Evolutionary conservation across 2,797 vertebrate species (phyloP).

Genomic region (Chanos chanos): DNA sequence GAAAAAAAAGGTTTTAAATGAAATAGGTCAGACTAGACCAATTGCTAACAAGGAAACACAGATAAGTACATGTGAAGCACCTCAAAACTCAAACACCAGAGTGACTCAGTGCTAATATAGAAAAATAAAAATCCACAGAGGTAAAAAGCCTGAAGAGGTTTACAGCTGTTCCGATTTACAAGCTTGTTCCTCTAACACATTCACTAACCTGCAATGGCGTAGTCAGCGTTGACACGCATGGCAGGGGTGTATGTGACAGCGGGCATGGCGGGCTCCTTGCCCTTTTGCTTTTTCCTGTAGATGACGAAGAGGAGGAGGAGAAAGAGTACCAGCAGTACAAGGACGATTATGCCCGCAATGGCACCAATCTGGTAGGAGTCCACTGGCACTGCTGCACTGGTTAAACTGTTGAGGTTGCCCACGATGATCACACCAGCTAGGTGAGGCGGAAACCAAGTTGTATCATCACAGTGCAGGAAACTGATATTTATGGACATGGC

Average conservation of each 20-base stretch:
- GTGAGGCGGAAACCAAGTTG: slow-evolving; percentile 24
- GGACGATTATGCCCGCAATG: slow-evolving; percentile 86
- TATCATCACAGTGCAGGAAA: too few species aligned
- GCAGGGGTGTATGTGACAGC: slow-evolving; percentile 90
- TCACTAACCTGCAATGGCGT: slow-evolving; percentile 77
- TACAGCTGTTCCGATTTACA: neutral
- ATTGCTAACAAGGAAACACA: too few species aligned
- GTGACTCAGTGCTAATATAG: neutral
- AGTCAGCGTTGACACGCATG: slow-evolving; percentile 81
- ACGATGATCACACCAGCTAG: slow-evolving; percentile 84
- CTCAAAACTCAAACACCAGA: too few species aligned
- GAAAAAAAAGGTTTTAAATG: too few species aligned
- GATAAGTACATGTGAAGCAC: too few species aligned
- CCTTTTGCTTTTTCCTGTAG: slow-evolving; percentile 90
- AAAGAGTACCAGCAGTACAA: slow-evolving; percentile 87
- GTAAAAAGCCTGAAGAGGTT: neutral
- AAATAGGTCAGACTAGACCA: too few species aligned
- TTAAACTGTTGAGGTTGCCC: slow-evolving; percentile 87
- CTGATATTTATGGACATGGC: too few species aligned
- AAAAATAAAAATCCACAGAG: neutral
- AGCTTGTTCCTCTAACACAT: neutral
- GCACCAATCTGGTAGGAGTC: slow-evolving; percentile 92
- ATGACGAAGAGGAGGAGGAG: slow-evolving; percentile 87
- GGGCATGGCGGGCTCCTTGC: slow-evolving; percentile 85
- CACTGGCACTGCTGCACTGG: slow-evolving; percentile 84